Percentiles rank a stretch among this genome's conserved stretches.
These are phyloP conservation scores for Aphodius sticticus DNA, from an alignment of 2,888 invertebrate species.

Conservation along the genomic window DNA sequence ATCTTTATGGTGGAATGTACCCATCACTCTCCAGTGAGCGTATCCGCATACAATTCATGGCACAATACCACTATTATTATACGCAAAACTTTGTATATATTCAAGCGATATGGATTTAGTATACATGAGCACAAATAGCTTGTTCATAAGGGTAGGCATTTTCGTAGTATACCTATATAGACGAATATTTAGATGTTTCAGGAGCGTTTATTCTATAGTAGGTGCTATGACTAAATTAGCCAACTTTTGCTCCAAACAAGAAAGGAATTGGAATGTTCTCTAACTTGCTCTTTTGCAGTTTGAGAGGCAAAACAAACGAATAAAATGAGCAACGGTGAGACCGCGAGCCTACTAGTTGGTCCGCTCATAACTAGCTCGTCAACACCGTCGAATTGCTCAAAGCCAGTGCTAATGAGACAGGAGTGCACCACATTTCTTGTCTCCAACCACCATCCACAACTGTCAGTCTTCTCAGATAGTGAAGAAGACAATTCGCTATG, in stretches of 20 bases:
- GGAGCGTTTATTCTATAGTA: slow-evolving; percentile 15
- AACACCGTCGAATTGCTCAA: slow-evolving; percentile 65
- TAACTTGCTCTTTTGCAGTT: slow-evolving; percentile 35
- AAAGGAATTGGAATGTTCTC: not conserved
- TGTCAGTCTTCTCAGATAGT: slow-evolving; percentile 79
- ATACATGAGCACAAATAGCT: not conserved
- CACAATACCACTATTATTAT: not conserved
- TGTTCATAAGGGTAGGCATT: not conserved
- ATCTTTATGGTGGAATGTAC: slow-evolving; percentile 13
- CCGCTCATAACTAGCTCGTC: slow-evolving; percentile 66
- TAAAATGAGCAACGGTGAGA: slow-evolving; percentile 77
- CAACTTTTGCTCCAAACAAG: not conserved
- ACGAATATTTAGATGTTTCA: not conserved
- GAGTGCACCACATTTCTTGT: slow-evolving; percentile 83
- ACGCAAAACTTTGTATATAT: slow-evolving; percentile 8
- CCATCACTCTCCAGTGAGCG: not conserved
- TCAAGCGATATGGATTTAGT: not conserved
- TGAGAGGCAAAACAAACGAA: slow-evolving; percentile 34
- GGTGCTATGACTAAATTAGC: not conserved
- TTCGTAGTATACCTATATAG: not conserved
- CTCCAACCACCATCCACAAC: slow-evolving; percentile 71
- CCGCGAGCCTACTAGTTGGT: slow-evolving; percentile 78
- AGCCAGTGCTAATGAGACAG: slow-evolving; percentile 85
- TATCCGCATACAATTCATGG: slow-evolving; percentile 13
- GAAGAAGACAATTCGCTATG: slow-evolving; percentile 77